Conservation (phyloP, 2,888 invertebrate species). For the Bugulina stolonifera region DNA sequence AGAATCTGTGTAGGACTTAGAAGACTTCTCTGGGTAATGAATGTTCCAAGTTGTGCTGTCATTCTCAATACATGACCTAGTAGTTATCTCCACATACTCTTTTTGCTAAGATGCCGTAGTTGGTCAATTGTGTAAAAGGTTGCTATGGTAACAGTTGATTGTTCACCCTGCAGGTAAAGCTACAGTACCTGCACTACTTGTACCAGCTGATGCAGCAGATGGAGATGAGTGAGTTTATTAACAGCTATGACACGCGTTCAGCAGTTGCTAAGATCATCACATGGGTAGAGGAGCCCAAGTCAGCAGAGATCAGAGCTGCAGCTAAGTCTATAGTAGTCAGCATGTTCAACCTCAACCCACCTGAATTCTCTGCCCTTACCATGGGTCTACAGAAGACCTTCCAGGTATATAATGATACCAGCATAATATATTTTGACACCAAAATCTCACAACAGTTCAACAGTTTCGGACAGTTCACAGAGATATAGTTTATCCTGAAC, state of each 20-base stretch:
- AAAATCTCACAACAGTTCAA: too few relatives aligned
- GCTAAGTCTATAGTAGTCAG: slow-evolving; percentile 57
- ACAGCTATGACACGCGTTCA: slow-evolving; percentile 57
- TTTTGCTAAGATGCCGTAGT: too few relatives aligned
- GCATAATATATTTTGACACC: too few relatives aligned
- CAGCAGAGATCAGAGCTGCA: slow-evolving; percentile 61
- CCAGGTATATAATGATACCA: too few relatives aligned
- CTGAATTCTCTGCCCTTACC: slow-evolving; percentile 74
- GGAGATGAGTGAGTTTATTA: slow-evolving; percentile 57
- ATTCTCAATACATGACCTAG: too few relatives aligned
- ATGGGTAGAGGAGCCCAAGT: slow-evolving; percentile 67
- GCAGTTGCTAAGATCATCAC: slow-evolving; percentile 68
- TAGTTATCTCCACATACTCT: too few relatives aligned
- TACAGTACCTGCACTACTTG: slow-evolving; percentile 56
- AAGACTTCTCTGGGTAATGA: too few relatives aligned
- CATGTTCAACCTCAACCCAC: slow-evolving; percentile 83
- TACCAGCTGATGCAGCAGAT: slow-evolving; percentile 51
- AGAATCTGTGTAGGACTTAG: too few relatives aligned
- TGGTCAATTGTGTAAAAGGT: too few relatives aligned
- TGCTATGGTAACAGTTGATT: neutral
- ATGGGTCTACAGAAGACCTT: slow-evolving; percentile 54
- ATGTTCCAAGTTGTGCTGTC: too few relatives aligned
- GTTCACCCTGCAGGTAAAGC: slow-evolving; percentile 53
- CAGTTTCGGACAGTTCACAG: too few relatives aligned
- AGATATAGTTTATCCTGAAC: too few relatives aligned